A percentile compares a stretch with the other conserved stretches of the same genome.
Evolutionary conservation across 1,140 invertebrate species (phyloP).

Genomic region (Protaetia brevitarsis): DNA sequence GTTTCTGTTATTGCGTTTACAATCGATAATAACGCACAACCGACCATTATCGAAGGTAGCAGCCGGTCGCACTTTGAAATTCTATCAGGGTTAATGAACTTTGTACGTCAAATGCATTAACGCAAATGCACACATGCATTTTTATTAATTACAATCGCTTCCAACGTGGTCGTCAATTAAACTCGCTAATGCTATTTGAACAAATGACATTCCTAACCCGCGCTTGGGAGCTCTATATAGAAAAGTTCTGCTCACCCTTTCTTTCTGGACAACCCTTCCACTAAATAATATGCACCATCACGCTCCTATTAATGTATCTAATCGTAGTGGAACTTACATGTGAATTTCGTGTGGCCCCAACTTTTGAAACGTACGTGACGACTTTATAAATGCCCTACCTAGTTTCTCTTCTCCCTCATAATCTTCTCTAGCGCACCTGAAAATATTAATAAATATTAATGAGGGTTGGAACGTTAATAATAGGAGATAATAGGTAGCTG

Average conservation of each 20-base stretch:
- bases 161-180: not conserved
- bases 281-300: constrained; percentile 9
- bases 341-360: not conserved
- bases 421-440: constrained; percentile 4
- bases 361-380: not conserved
- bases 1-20: not conserved
- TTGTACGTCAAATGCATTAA: not conserved
- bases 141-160: not conserved
- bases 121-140: constrained; percentile 7
- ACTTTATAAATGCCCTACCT: not conserved
- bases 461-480: constrained; percentile 1
- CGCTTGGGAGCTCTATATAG: not conserved
- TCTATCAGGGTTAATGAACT: not conserved
- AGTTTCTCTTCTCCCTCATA: not conserved
- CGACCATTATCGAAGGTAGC: not conserved
- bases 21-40: not conserved
- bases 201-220: not conserved
- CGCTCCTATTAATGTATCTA: constrained; percentile 6
- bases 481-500: constrained; percentile 15
- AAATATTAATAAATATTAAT: constrained; percentile 19
- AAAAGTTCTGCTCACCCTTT: not conserved
- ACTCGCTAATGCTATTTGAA: not conserved
- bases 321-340: not conserved
- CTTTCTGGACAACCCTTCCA: not conserved
- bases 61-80: not conserved